phyloP scores from a whole-genome alignment of 2,113 vertebrate genomes.

The Entelurus aequoreus region DNA sequence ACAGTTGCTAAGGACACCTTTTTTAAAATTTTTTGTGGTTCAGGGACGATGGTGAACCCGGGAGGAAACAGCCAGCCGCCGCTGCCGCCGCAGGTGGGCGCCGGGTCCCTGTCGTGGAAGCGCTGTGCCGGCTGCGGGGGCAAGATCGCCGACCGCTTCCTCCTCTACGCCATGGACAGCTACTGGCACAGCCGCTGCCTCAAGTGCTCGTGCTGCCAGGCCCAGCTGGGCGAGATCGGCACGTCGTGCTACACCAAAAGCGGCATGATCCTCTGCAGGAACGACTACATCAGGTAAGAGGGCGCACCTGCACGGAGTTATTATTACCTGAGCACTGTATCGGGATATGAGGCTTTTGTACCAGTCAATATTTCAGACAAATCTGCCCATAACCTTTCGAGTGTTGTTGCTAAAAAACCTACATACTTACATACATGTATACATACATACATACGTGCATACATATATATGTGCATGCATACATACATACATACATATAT shows the following conservation, averaged over 20 bases:
- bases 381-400: no score
- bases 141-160: conserved; percentile 97
- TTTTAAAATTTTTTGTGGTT: conserved; percentile 19
- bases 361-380: no score
- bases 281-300: conserved; percentile 97
- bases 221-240: conserved; percentile 97
- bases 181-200: conserved; percentile 99
- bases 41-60: conserved; percentile 90
- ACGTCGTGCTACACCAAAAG: conserved; percentile 98
- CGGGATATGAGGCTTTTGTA: no score
- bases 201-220: conserved; percentile 99
- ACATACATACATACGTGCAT: no score
- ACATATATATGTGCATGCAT: no score
- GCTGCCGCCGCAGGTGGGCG: conserved; percentile 82
- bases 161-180: conserved; percentile 99
- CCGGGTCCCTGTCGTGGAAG: conserved; percentile 94
- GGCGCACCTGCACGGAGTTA: neutral
- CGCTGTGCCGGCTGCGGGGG: conserved; percentile 94
- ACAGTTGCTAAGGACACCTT: neutral
- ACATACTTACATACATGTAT: no score
- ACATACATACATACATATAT: no score
- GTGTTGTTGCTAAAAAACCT: no score
- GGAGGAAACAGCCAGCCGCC: conserved; percentile 91
- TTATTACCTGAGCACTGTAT: no score
- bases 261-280: conserved; percentile 99